Base-by-base conservation (phyloP, 2,888 invertebrate genomes). In the Peribatodes rhomboidaria region DNA sequence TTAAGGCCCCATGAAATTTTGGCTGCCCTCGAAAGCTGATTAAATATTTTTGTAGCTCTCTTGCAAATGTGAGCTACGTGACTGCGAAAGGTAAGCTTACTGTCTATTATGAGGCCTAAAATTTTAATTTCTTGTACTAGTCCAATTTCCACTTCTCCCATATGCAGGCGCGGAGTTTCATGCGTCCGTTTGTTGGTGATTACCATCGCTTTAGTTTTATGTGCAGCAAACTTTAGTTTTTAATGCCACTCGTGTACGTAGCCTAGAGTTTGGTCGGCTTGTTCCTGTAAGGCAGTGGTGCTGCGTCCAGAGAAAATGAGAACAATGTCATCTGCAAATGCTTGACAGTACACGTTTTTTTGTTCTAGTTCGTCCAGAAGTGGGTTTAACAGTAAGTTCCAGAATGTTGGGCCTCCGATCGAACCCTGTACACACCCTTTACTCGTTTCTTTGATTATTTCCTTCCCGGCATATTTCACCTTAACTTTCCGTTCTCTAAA, bases 311-410 rank as follows among this genome's bases (percentile, higher is more conserved):
- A 10, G 13, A 37, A 37, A 1, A 37, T 13, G 0, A 37, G 37
- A 13, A 37, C 37, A 2, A 37, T 13, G 13, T 37, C 37, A 13
- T 37, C 37, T 1, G 37, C 37, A 4, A 27, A 27, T 6, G 27
- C 27, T 6, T 27, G 27, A 2, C 2, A 2, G 27, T 27, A 27
- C n/a, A 53, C 39, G 39, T 22, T 22, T 13, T 39, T 14, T 9
- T 4, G 8, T 13, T 39, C 53, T 14, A 53, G 53, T 14, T 22
- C 0, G 0, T 20, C 22, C 39, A 53, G 16, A n/a, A 53, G 20
- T 39, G 53, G 37, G 39, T 53, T 39, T 53, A 49, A 16, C 31
- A 49, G 31, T 1, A 49, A n/a, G 8, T 49, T 49, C 31, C 49
- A 49, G 33, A 42, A 42, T 2, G 42, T 18, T 2, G 16, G 16